Conservation (phyloP, 2,888 invertebrate genomes). For the Hyppa rectilinea region DNA sequence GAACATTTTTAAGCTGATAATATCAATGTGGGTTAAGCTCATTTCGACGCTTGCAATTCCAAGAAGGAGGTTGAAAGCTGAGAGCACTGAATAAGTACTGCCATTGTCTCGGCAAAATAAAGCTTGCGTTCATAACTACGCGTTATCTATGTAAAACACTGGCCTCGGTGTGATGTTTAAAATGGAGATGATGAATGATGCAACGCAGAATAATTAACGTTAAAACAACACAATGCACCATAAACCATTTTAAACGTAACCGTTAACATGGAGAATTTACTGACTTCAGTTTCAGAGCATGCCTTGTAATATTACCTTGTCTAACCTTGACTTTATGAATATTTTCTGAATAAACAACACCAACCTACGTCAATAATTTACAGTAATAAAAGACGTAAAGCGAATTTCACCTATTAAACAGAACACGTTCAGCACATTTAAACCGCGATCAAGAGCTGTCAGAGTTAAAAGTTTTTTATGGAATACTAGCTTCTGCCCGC, state of each 20-base stretch:
- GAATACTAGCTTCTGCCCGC: too few relatives aligned
- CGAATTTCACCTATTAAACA: too few relatives aligned
- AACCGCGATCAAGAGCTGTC: too few relatives aligned
- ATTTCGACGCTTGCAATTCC: conserved; percentile 59
- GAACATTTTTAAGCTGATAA: conserved; percentile 37
- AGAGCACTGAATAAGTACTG: conserved; percentile 65
- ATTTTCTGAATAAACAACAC: conserved; percentile 17
- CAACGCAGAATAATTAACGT: conserved; percentile 43
- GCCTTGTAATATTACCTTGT: conserved; percentile 16
- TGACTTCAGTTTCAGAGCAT: conserved; percentile 30
- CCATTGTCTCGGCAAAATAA: conserved; percentile 72
- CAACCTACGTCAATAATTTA: conserved; percentile 20
- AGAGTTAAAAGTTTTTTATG: too few relatives aligned
- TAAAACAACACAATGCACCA: conserved; percentile 51
- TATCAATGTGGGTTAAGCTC: conserved; percentile 65
- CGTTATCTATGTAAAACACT: conserved; percentile 40
- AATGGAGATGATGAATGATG: conserved; percentile 56
- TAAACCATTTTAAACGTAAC: conserved; percentile 35
- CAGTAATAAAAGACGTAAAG: too few relatives aligned
- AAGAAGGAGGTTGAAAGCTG: conserved; percentile 68
- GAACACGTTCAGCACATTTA: too few relatives aligned
- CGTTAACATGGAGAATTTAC: conserved; percentile 34
- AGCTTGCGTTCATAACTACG: conserved; percentile 56
- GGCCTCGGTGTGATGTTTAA: conserved; percentile 66
- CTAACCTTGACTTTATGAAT: conserved; percentile 37